These are phyloP conservation scores for Oligia latruncula DNA, from an alignment of 2,888 invertebrate genomes.

Conservation along the genomic window DNA sequence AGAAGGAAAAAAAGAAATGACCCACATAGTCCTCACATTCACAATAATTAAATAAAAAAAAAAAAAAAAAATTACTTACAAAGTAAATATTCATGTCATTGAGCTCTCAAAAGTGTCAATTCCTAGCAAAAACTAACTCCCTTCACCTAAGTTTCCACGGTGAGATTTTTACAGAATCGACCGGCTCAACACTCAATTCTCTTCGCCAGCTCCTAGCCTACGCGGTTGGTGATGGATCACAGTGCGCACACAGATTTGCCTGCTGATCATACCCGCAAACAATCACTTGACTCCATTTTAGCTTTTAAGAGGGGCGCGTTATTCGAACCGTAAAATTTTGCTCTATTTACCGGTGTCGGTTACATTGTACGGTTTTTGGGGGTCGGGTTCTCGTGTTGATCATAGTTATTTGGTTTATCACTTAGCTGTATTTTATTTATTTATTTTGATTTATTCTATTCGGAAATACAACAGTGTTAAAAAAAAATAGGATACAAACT, in stretches of 20 bases:
- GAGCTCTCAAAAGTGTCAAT: no score
- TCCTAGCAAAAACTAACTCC: no score
- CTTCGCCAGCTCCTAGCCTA: constrained; percentile 65
- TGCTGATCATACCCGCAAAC: constrained; percentile 75
- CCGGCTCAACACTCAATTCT: not conserved
- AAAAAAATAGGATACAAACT: no score
- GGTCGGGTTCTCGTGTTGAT: constrained; percentile 13
- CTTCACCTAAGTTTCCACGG: no score
- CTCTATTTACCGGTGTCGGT: constrained; percentile 70
- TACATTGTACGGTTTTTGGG: constrained; percentile 68
- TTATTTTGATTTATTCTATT: not conserved
- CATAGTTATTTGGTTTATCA: constrained; percentile 15
- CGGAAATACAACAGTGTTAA: no score
- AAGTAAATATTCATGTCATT: no score
- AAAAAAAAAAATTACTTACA: no score
- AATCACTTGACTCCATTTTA: constrained; percentile 84
- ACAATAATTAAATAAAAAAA: no score
- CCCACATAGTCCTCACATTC: no score
- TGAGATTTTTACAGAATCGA: no score
- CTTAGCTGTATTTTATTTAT: constrained; percentile 2
- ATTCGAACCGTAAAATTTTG: constrained; percentile 80
- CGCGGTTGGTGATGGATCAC: constrained; percentile 81
- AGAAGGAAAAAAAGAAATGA: no score
- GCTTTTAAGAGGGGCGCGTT: constrained; percentile 84
- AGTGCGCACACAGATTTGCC: constrained; percentile 86